These are phyloP conservation scores for Meta bourneti DNA, from an alignment of 2,888 invertebrate genomes.

Conservation along the genomic window DNA sequence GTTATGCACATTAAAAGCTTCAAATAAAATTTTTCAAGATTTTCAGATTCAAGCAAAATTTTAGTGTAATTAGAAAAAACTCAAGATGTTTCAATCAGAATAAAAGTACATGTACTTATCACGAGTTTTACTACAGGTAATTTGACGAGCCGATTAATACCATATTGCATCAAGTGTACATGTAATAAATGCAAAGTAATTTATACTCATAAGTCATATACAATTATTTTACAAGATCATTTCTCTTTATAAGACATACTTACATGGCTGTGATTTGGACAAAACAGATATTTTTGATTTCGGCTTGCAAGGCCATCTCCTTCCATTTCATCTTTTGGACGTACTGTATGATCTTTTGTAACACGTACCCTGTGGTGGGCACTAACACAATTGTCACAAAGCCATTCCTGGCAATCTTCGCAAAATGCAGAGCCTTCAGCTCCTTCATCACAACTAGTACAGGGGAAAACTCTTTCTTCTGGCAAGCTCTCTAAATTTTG, in stretches of 20 bases:
- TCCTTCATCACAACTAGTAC: conserved; percentile 93
- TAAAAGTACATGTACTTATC: too few relatives aligned
- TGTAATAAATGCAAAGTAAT: too few relatives aligned
- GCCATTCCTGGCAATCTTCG: conserved; percentile 93
- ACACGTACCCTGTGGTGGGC: conserved; percentile 95
- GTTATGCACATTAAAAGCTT: too few relatives aligned
- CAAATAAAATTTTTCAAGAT: too few relatives aligned
- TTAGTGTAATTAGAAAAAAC: too few relatives aligned
- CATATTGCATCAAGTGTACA: too few relatives aligned
- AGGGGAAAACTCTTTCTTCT: conserved; percentile 81
- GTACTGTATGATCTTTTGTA: conserved; percentile 95
- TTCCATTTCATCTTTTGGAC: conserved; percentile 90
- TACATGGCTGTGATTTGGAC: conserved; percentile 87
- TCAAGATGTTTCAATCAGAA: too few relatives aligned
- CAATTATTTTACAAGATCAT: too few relatives aligned
- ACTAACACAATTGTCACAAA: conserved; percentile 91
- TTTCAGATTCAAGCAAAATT: too few relatives aligned
- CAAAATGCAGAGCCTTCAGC: conserved; percentile 92
- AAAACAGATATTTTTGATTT: conserved; percentile 85
- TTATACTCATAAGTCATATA: background rate
- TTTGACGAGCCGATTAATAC: too few relatives aligned
- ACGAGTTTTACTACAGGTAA: too few relatives aligned
- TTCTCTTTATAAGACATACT: conserved; percentile 33
- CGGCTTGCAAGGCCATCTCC: conserved; percentile 82
- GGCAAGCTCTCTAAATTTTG: conserved; percentile 56